These are phyloP conservation scores for Cryptops parisi DNA, from an alignment of 2,888 invertebrate genomes.

Conservation along the genomic window DNA sequence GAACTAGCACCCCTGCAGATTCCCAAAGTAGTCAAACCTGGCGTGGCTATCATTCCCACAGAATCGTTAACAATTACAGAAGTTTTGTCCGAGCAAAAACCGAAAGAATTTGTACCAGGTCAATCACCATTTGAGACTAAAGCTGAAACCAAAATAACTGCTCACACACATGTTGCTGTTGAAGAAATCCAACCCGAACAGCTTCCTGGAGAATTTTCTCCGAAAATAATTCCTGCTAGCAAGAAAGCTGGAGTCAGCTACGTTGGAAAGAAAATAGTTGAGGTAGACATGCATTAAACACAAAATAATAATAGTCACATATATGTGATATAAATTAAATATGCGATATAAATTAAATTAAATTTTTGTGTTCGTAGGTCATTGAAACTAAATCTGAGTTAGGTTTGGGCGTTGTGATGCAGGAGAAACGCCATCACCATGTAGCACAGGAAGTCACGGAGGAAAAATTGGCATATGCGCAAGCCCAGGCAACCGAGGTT, in stretches of 20 bases:
- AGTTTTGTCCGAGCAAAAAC: slow-evolving; percentile 15
- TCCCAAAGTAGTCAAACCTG: slow-evolving; percentile 17
- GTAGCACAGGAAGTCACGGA: slow-evolving; percentile 8
- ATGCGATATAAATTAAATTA: background rate
- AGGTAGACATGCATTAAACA: slow-evolving; percentile 3
- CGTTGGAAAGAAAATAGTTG: slow-evolving; percentile 1
- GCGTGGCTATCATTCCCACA: slow-evolving; percentile 15
- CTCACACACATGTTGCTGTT: slow-evolving; percentile 2
- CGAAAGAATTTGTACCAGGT: slow-evolving; percentile 17
- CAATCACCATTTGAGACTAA: slow-evolving; percentile 13
- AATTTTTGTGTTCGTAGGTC: background rate
- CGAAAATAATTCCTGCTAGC: slow-evolving; percentile 17
- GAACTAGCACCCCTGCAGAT: slow-evolving; percentile 11
- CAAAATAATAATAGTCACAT: background rate
- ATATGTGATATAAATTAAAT: no score
- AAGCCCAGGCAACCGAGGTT: slow-evolving; percentile 11
- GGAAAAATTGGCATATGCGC: slow-evolving; percentile 10
- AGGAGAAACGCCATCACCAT: background rate
- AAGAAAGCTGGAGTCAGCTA: slow-evolving; percentile 4
- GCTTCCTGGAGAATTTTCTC: slow-evolving; percentile 39
- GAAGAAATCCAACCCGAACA: slow-evolving; percentile 14
- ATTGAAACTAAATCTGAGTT: slow-evolving; percentile 3
- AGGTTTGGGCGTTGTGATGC: slow-evolving; percentile 5
- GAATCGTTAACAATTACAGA: slow-evolving; percentile 19
- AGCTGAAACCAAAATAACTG: slow-evolving; percentile 3